Conservation (phyloP, 53 echinoderm and acorn worm species). For the Paracentrotus lividus region DNA sequence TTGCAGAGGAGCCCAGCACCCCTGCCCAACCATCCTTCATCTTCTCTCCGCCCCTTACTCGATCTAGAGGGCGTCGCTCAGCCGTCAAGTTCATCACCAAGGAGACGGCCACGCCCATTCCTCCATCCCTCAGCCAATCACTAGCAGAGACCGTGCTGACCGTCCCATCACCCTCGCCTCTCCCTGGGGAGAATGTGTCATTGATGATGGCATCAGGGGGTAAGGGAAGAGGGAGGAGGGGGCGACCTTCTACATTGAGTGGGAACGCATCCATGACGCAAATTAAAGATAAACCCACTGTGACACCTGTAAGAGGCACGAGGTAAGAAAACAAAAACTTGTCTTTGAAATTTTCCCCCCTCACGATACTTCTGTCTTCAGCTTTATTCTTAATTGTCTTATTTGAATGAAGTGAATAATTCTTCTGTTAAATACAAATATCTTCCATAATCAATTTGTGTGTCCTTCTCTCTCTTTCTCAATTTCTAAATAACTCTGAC, state of each 20-base stretch:
- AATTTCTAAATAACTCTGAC: too few species aligned
- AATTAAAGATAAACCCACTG: constrained; percentile 65
- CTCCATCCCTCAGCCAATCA: constrained; percentile 8
- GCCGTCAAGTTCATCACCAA: constrained; percentile 72
- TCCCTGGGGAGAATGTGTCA: constrained; percentile 73
- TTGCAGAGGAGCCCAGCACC: constrained; percentile 67
- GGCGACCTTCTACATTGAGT: too few species aligned
- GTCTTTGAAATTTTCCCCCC: neutral
- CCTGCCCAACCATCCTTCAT: constrained; percentile 85
- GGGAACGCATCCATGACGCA: constrained; percentile 59
- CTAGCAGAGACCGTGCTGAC: neutral
- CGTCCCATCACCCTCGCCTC: constrained; percentile 25
- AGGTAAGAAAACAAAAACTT: neutral
- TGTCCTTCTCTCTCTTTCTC: too few species aligned
- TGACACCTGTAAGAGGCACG: neutral
- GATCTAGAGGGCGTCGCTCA: constrained; percentile 81
- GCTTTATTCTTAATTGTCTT: too few species aligned
- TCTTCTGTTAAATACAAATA: too few species aligned
- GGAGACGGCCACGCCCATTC: constrained; percentile 67
- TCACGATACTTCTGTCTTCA: neutral
- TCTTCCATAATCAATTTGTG: too few species aligned
- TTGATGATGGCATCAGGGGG: constrained; percentile 33
- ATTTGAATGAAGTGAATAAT: neutral
- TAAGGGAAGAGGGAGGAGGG: neutral
- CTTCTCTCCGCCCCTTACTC: constrained; percentile 92